Conservation (phyloP, 2,888 invertebrate genomes). For the Nemoura dubitans region DNA sequence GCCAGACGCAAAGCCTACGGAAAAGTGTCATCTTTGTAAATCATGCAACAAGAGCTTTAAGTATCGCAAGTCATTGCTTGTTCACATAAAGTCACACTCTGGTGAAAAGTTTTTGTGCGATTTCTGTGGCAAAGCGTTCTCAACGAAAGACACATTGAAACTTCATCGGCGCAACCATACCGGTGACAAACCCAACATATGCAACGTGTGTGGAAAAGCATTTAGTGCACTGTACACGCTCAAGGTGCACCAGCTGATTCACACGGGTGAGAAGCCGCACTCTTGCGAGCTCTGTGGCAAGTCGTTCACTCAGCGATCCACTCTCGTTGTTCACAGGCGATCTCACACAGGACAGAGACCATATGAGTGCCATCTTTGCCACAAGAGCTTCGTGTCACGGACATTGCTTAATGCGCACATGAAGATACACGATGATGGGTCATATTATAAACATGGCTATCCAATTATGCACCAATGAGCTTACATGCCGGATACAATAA, state of each 20-base stretch:
- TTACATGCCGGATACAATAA: neutral
- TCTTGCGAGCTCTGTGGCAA: conserved; percentile 56
- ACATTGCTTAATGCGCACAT: conserved; percentile 56
- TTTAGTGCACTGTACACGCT: conserved; percentile 52
- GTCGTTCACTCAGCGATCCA: conserved; percentile 57
- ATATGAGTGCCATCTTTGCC: conserved; percentile 45
- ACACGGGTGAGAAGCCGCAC: conserved; percentile 52
- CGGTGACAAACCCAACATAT: conserved; percentile 47
- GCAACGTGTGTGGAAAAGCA: conserved; percentile 47
- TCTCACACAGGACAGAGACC: conserved; percentile 46
- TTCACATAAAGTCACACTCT: conserved; percentile 53
- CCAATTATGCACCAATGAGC: conserved; percentile 29
- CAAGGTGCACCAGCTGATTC: conserved; percentile 55
- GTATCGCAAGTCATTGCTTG: conserved; percentile 44
- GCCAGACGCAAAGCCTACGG: conserved; percentile 45
- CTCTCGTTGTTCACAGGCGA: conserved; percentile 50
- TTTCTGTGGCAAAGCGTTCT: conserved; percentile 56
- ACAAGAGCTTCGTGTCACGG: conserved; percentile 55
- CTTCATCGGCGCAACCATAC: conserved; percentile 55
- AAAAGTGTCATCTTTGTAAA: conserved; percentile 43
- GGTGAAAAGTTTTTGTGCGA: conserved; percentile 55
- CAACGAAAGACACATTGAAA: conserved; percentile 54
- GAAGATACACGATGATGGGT: conserved; percentile 52
- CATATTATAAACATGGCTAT: conserved; percentile 40
- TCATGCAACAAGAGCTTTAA: conserved; percentile 46